These are phyloP conservation scores for Apis florea DNA, from an alignment of 1,140 invertebrate genomes.

Conservation along the genomic window DNA sequence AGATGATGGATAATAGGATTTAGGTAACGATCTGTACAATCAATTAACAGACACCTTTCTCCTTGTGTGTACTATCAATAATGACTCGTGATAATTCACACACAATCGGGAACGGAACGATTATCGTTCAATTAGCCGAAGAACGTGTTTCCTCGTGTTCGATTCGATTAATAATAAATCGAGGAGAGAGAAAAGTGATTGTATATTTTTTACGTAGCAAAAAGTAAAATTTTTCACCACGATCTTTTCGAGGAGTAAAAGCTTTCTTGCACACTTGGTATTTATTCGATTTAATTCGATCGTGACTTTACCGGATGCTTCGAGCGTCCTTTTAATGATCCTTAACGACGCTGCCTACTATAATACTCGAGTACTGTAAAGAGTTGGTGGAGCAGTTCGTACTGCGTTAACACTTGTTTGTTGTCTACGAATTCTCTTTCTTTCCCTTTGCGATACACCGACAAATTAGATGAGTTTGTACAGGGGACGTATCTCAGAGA, in stretches of 20 bases:
- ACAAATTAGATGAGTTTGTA: background rate
- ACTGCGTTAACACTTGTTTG: slow-evolving; percentile 11
- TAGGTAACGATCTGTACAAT: slow-evolving; percentile 19
- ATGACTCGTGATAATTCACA: background rate
- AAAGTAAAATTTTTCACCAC: background rate
- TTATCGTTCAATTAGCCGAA: background rate
- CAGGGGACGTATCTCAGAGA: background rate
- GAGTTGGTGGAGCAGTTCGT: slow-evolving; percentile 31
- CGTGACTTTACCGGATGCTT: slow-evolving; percentile 58
- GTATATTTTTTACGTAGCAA: no score
- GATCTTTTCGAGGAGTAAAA: slow-evolving; percentile 5
- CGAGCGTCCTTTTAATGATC: slow-evolving; percentile 57
- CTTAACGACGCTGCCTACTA: slow-evolving; percentile 43
- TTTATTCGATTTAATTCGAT: slow-evolving; percentile 55
- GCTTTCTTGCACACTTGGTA: slow-evolving; percentile 8
- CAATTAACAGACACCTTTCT: slow-evolving; percentile 3
- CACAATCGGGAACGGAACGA: background rate
- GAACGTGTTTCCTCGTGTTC: no score
- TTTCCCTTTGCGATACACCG: background rate
- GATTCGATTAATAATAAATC: no score
- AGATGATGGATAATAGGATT: slow-evolving; percentile 17
- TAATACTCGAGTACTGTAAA: slow-evolving; percentile 39
- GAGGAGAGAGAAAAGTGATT: no score
- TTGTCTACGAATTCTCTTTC: background rate
- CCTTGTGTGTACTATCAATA: background rate